A percentile compares a stretch with the other conserved stretches of the same genome.
phyloP scores from a whole-genome alignment of 2,888 invertebrate genomes.

The Eristalinus sepulchralis region DNA sequence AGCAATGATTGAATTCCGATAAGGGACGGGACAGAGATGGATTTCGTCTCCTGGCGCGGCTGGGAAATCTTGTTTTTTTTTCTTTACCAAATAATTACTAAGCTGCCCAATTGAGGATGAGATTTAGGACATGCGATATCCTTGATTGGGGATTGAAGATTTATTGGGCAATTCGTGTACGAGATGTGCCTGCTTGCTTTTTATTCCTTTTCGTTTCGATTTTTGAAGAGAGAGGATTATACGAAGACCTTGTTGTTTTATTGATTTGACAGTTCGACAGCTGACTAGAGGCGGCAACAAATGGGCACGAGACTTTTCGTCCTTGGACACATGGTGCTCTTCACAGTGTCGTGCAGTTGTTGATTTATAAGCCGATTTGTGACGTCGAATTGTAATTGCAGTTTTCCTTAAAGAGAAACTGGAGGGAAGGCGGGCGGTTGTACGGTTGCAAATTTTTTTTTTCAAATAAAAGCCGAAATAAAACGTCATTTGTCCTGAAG shows the following conservation, averaged over 20 bases:
- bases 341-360: slow-evolving; percentile 3
- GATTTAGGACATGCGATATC: slow-evolving; percentile 59
- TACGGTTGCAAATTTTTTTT: too few relatives aligned
- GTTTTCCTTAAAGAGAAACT: background rate
- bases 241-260: slow-evolving; percentile 31
- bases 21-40: slow-evolving; percentile 12
- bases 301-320: slow-evolving; percentile 56
- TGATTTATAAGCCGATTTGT: slow-evolving; percentile 61
- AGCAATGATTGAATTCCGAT: slow-evolving; percentile 36
- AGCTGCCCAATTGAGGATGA: slow-evolving; percentile 27
- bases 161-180: slow-evolving; percentile 60
- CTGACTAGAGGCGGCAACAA: slow-evolving; percentile 46
- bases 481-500: too few relatives aligned
- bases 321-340: slow-evolving; percentile 48
- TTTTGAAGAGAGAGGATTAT: slow-evolving; percentile 28
- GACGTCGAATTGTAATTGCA: slow-evolving; percentile 25
- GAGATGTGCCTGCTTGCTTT: background rate
- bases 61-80: slow-evolving; percentile 8
- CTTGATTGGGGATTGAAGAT: slow-evolving; percentile 65
- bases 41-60: slow-evolving; percentile 11
- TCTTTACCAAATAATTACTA: slow-evolving; percentile 44
- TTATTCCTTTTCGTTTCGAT: slow-evolving; percentile 3
- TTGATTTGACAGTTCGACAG: slow-evolving; percentile 28
- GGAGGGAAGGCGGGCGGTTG: too few relatives aligned
- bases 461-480: too few relatives aligned